Evolutionary conservation across 2,797 vertebrate genomes (phyloP).

Genomic region (Cyprinella venusta): DNA sequence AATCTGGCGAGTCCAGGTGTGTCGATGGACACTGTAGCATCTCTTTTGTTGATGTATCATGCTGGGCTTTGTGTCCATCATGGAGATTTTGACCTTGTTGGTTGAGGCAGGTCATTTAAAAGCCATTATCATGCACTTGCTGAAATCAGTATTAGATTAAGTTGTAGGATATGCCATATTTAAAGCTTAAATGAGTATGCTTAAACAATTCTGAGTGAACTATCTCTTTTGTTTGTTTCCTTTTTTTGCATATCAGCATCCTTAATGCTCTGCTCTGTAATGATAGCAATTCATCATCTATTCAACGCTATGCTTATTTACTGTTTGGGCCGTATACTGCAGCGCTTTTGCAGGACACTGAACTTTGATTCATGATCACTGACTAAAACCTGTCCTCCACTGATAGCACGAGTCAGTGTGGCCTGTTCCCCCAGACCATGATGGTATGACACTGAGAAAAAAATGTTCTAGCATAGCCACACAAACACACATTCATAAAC

Average conservation of each 20-base stretch:
- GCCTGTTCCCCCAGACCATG: not conserved
- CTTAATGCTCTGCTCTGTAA: slow-evolving; percentile 28
- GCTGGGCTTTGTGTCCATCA: slow-evolving; percentile 25
- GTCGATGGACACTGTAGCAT: not conserved
- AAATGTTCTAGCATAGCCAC: slow-evolving; percentile 63
- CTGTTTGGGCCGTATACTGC: slow-evolving; percentile 6
- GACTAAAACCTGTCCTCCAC: slow-evolving; percentile 36
- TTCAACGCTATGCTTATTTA: slow-evolving; percentile 30
- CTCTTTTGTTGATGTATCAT: not conserved
- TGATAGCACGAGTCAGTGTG: slow-evolving; percentile 7
- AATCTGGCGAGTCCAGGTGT: not conserved
- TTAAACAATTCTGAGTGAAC: not conserved
- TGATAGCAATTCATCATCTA: slow-evolving; percentile 45
- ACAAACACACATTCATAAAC: slow-evolving; percentile 58
- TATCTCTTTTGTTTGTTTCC: slow-evolving; percentile 2
- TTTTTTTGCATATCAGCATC: slow-evolving; percentile 40
- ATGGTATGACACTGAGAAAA: slow-evolving; percentile 39
- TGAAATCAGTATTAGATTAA: not conserved
- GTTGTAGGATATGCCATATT: not conserved
- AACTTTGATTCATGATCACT: slow-evolving; percentile 19
- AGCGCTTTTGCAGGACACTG: slow-evolving; percentile 7
- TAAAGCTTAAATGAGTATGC: not conserved
- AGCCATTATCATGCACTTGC: not conserved
- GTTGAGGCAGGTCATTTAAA: slow-evolving; percentile 14
- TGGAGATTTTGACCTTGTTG: not conserved